A percentile compares a stretch with the other conserved stretches of the same genome.
phyloP scores from a whole-genome alignment of 2,888 invertebrate genomes.

The Gandaritis pyraliata region DNA sequence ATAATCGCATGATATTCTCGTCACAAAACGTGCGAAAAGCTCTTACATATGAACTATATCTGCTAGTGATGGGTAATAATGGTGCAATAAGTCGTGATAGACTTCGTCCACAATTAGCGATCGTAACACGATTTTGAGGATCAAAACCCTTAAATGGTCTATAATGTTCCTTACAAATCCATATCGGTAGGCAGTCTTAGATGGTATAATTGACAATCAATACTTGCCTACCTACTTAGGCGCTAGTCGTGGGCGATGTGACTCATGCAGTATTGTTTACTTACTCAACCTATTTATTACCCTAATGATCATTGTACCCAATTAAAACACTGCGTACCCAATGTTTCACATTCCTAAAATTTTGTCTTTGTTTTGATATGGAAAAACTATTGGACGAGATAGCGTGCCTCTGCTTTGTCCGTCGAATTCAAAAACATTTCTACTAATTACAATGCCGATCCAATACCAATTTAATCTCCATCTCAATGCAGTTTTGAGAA shows the following conservation, averaged over 20 bases:
- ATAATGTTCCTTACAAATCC: conserved; percentile 12
- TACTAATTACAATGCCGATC: too few species aligned
- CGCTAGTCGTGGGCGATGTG: conserved; percentile 58
- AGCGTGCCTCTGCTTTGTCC: not conserved
- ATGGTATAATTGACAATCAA: conserved; percentile 10
- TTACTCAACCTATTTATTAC: conserved; percentile 41
- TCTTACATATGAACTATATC: too few species aligned
- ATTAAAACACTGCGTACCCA: conserved; percentile 51
- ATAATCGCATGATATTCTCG: too few species aligned
- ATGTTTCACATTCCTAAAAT: conserved; percentile 39
- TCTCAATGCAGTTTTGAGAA: too few species aligned
- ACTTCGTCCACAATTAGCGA: conserved; percentile 9
- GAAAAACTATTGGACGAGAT: conserved; percentile 5
- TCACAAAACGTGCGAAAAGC: too few species aligned
- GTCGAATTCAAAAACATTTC: too few species aligned
- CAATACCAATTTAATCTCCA: too few species aligned
- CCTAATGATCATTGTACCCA: conserved; percentile 49
- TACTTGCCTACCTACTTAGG: conserved; percentile 7
- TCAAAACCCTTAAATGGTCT: conserved; percentile 10
- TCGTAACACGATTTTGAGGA: not conserved
- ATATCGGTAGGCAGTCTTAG: conserved; percentile 6
- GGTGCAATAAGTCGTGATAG: not conserved
- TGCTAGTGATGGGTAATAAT: too few species aligned
- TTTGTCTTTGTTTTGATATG: not conserved
- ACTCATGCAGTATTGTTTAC: conserved; percentile 45